Base-by-base conservation (phyloP, 2,797 vertebrate genomes). In the Carapus acus region DNA sequence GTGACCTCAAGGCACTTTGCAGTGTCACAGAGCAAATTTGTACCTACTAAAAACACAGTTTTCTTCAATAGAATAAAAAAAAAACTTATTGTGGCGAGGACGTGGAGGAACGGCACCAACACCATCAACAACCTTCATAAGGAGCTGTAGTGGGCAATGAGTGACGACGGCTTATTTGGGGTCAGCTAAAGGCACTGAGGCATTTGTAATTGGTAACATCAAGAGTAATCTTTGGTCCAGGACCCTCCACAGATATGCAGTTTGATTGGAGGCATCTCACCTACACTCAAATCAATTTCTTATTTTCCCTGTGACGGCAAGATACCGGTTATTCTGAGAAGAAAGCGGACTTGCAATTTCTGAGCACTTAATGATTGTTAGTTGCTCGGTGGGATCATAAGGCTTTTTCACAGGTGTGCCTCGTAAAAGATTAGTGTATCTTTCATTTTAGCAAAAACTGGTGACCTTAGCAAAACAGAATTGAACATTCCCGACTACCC, bases 171-270 rank as follows among this genome's bases (percentile, higher is more conserved):
- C 65, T 44, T 29, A 56, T 68, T 62, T 58, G 38, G 57, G 62
- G 53, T 27, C 24, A 49, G 48, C 43, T 78, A 78, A 83, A 84
- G 79, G 83, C 80, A 77, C 54, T 64, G 65, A 60, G 77, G 74
- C n/a, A n/a, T 74, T 74, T 58, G 38, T 63, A 67, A 61, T n/a
- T 54, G 49, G 65, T 76, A 46, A 76, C 71, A 74, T 71, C 51
- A 72, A 54, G 52, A 59, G 63, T 74, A 65, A 79, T 71, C 69
- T 82, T 88, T 86, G 81, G 83, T 86, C 82, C 83, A 21, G 71
- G 76, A 80, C 71, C 73, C 78, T 83, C 59, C 52, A 64, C 58
- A 67, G 67, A 62, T 75, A 60, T 50, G 53, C 6, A 9, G 54
- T 56, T 43, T 62, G 45, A 47, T 69, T 47, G 65, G 20, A 68